Conservation (phyloP, 1,140 invertebrate species). For the Anastrepha ludens region DNA sequence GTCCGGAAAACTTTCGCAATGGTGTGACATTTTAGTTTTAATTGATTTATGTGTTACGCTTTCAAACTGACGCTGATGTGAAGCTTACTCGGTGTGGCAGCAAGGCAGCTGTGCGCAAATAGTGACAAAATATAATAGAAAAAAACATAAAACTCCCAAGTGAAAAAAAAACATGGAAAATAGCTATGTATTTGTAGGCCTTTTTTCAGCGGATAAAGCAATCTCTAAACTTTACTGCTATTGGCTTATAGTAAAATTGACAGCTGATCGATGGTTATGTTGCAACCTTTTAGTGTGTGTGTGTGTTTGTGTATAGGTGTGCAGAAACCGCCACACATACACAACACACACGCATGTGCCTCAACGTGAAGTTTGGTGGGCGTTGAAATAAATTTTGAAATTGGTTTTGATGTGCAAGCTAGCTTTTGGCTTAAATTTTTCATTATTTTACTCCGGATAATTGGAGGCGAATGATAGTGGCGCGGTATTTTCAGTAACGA, state of each 20-base stretch:
- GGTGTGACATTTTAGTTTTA: constrained; percentile 52
- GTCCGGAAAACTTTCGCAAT: constrained; percentile 4
- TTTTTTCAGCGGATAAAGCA: neutral
- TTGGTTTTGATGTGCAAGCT: neutral
- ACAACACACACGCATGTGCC: neutral
- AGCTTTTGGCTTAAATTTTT: constrained; percentile 33
- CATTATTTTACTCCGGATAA: neutral
- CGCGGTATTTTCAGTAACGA: neutral
- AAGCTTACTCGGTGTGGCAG: neutral
- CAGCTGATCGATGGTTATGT: neutral
- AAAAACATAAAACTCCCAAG: neutral
- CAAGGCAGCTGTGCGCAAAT: neutral
- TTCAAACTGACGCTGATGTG: neutral
- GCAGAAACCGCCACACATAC: neutral
- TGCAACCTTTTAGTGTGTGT: neutral
- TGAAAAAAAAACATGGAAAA: neutral
- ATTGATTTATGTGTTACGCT: constrained; percentile 36
- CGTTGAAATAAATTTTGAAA: constrained; percentile 14
- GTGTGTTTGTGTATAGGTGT: neutral
- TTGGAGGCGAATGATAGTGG: neutral
- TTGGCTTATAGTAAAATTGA: constrained; percentile 8
- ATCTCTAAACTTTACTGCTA: neutral
- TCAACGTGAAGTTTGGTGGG: neutral
- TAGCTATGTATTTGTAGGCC: neutral
- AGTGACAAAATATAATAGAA: constrained; percentile 29